Conservation (phyloP, 2,797 vertebrate genomes). For the Dallia pectoralis region DNA sequence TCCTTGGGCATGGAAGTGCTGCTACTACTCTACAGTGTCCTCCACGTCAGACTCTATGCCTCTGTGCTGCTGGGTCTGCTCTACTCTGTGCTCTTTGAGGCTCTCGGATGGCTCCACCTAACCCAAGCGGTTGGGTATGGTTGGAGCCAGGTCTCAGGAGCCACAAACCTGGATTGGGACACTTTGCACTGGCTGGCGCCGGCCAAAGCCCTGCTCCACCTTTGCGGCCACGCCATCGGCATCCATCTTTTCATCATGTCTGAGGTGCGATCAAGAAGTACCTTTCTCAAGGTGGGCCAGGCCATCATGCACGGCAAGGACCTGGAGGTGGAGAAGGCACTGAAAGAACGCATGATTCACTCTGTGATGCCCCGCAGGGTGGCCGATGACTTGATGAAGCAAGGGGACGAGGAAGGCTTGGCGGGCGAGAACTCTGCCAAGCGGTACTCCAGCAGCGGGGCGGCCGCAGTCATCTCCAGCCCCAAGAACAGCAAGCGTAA, state of each 20-base stretch:
- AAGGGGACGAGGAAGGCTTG: conserved; percentile 92
- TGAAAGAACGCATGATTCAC: conserved; percentile 99
- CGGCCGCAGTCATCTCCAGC: conserved; percentile 85
- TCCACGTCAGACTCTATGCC: conserved; percentile 91
- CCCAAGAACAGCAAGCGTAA: conserved; percentile 91
- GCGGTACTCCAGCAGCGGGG: conserved; percentile 88
- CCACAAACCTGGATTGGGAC: conserved; percentile 65
- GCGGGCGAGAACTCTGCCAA: conserved; percentile 87
- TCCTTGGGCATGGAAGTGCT: conserved; percentile 95
- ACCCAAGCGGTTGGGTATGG: conserved; percentile 36
- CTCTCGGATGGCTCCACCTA: conserved; percentile 83
- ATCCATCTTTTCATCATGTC: conserved; percentile 97
- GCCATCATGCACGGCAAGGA: conserved; percentile 99
- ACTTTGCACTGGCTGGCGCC: conserved; percentile 81
- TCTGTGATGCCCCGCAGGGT: conserved; percentile 97
- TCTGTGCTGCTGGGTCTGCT: conserved; percentile 87
- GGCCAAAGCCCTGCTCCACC: conserved; percentile 85
- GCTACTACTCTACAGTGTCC: conserved; percentile 92
- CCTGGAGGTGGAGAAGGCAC: conserved; percentile 96
- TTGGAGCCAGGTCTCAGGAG: conserved; percentile 33
- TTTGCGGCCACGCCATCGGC: conserved; percentile 90
- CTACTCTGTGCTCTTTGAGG: conserved; percentile 86
- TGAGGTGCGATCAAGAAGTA: conserved; percentile 95
- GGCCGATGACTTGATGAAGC: conserved; percentile 96
- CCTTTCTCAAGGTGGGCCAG: conserved; percentile 97